Evolutionary conservation across 1,140 invertebrate genomes (phyloP), one percentile per base, ranked within the genome.

Genomic region (Drosophila erecta): DNA sequence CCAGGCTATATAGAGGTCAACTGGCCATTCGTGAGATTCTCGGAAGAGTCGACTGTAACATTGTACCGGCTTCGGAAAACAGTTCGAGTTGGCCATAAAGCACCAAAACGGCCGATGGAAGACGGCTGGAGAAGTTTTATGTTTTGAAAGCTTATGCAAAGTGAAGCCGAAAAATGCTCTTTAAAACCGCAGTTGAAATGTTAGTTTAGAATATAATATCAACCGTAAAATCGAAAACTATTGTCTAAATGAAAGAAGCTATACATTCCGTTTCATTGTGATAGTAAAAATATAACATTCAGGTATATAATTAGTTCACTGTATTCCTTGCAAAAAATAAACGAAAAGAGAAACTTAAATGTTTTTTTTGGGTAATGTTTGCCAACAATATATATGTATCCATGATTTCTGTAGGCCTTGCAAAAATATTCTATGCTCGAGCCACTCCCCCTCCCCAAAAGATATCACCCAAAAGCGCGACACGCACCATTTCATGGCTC

Each of bases 401-500:
- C 20, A 11, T 8, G 6, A 11, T 30, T 30, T 30, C 30, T 30
- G 8, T 3, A 30, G 8, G 11, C 17, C 20, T 40, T 40, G 12
- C 17, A 10, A 27, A 30, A 3, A 20, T 2, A 15, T 17, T 37
- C 15, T 22, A 6, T 27, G 54, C 10, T 11, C 17, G 2, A 22
- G 3, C 15, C 20, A 3, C 17, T 61, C 38, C n/a, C n/a, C 20
- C 33, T 51, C 6, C 30, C 47, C 15, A 20, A 43, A 10, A 74
- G 15, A 37, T 40, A 58, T 53, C 41, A 22, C 40, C 56, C 60
- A 73, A 65, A 15, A 69, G 35, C 47, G 57, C 60, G 65, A 80
- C 84, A 89, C 81, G 89, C 80, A 91, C 72, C 84, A 71, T 62
- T 70, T 56, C 67, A 76, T 74, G 86, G 80, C 75, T 78, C 81